Evolutionary conservation across 2,797 vertebrate genomes (phyloP).

Genomic region (Nothura maculosa): DNA sequence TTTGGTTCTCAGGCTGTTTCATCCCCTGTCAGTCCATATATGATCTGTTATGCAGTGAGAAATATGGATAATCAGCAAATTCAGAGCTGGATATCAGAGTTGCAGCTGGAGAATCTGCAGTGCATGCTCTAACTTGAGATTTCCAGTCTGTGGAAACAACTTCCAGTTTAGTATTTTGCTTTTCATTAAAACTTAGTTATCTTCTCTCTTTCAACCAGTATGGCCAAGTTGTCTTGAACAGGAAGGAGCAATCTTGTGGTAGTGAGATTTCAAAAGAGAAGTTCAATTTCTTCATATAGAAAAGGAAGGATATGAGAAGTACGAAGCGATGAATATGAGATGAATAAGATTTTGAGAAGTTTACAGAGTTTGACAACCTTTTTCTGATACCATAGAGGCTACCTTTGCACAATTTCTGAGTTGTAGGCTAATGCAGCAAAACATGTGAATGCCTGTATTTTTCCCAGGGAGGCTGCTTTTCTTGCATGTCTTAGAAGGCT

Average conservation of each 20-base stretch:
- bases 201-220: not conserved
- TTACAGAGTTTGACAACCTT: not conserved
- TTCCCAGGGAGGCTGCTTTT: not conserved
- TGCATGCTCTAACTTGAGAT: not conserved
- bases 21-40: not conserved
- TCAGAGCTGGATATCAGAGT: not conserved
- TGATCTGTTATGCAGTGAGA: not conserved
- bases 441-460: not conserved
- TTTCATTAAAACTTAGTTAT: not conserved
- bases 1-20: not conserved
- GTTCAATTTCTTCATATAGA: slow-evolving; percentile 32
- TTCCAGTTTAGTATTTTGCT: not conserved
- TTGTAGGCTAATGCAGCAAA: not conserved
- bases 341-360: slow-evolving; percentile 4
- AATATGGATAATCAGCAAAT: not conserved
- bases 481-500: not conserved
- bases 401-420: not conserved
- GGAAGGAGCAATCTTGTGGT: slow-evolving; percentile 45
- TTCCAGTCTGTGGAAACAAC: not conserved
- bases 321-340: slow-evolving; percentile 12
- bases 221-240: not conserved
- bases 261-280: slow-evolving; percentile 60
- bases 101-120: not conserved
- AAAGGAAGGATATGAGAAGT: slow-evolving; percentile 35
- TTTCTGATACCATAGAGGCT: not conserved